Conservation (phyloP, 2,888 invertebrate species). For the Acrobasis repandana region DNA sequence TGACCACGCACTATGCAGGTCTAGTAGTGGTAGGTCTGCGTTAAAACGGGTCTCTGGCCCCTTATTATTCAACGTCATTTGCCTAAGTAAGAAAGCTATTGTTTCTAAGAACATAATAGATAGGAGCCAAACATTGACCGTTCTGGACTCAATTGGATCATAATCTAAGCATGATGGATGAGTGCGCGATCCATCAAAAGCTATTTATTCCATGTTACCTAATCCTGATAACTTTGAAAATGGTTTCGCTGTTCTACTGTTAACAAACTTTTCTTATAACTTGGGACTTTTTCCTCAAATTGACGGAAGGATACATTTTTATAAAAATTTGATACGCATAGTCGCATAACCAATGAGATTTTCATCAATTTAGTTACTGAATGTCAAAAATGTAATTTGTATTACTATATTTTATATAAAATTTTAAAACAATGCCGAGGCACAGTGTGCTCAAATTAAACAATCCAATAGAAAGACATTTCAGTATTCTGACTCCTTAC, state of each 20-base stretch:
- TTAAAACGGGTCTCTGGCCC: not conserved
- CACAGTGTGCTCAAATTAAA: slow-evolving; percentile 19
- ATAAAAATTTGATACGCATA: slow-evolving; percentile 9
- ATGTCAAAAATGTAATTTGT: not conserved
- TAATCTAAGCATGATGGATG: slow-evolving; percentile 22
- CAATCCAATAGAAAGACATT: slow-evolving; percentile 62
- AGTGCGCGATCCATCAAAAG: slow-evolving; percentile 21
- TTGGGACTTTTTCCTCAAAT: not conserved
- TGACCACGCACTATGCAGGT: no score
- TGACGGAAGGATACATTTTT: slow-evolving; percentile 6
- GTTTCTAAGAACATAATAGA: slow-evolving; percentile 9
- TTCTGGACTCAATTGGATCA: slow-evolving; percentile 20
- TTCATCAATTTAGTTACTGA: not conserved
- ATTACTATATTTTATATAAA: not conserved
- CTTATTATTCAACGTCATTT: not conserved
- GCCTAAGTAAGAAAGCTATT: not conserved
- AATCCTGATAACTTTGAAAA: slow-evolving; percentile 12
- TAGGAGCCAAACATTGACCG: slow-evolving; percentile 15
- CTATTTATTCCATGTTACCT: slow-evolving; percentile 17
- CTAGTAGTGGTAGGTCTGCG: no score
- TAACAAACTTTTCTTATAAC: slow-evolving; percentile 11
- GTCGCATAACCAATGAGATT: slow-evolving; percentile 2
- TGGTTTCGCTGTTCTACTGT: slow-evolving; percentile 4
- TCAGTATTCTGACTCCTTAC: slow-evolving; percentile 48
- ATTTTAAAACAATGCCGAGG: not conserved